Conservation (phyloP, 2,797 vertebrate genomes). For the Enteromius viviparus region DNA sequence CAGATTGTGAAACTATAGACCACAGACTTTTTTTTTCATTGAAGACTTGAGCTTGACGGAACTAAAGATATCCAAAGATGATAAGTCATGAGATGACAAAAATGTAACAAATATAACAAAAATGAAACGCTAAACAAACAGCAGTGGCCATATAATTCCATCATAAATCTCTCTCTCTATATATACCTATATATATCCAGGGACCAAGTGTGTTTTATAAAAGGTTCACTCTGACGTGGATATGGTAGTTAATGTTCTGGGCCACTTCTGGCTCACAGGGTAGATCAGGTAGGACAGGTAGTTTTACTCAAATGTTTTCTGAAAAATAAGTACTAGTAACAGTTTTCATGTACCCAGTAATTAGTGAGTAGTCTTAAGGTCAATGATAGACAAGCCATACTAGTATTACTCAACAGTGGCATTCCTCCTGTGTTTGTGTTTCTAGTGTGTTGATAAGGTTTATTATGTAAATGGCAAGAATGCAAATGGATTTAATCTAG, state of each 20-base stretch:
- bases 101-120: neutral
- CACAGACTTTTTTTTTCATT: neutral
- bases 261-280: neutral
- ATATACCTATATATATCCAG: neutral
- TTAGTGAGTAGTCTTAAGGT: neutral
- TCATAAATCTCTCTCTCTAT: neutral
- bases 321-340: conserved; percentile 7
- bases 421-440: conserved; percentile 12
- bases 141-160: neutral
- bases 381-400: neutral
- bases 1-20: neutral
- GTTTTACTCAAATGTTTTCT: neutral
- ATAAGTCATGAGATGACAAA: neutral
- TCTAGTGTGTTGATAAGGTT: neutral
- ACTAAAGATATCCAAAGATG: neutral
- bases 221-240: neutral
- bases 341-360: neutral
- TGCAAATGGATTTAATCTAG: neutral
- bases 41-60: neutral
- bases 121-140: neutral
- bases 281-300: neutral
- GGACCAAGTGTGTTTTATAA: neutral
- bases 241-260: neutral
- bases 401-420: neutral
- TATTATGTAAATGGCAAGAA: neutral